These are phyloP conservation scores for Notiomystis cincta DNA, from an alignment of 2,113 vertebrate species.

Conservation along the genomic window DNA sequence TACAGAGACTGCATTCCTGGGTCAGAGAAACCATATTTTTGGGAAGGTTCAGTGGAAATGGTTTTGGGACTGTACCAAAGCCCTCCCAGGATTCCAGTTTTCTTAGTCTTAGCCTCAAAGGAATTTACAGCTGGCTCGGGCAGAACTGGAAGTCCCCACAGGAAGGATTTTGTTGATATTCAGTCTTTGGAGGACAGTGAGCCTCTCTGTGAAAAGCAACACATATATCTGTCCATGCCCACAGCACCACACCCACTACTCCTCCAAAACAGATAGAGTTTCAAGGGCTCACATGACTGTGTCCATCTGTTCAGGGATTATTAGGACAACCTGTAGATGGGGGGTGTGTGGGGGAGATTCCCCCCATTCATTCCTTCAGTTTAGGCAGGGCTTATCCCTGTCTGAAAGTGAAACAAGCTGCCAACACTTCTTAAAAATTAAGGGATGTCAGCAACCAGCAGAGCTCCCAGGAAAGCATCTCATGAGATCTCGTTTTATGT, in stretches of 20 bases:
- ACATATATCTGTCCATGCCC: neutral
- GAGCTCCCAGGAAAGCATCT: neutral
- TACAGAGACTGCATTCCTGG: conserved; percentile 1
- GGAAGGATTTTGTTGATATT: conserved; percentile 46
- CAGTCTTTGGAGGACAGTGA: conserved; percentile 21
- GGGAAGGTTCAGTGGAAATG: conserved; percentile 8
- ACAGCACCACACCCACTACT: neutral
- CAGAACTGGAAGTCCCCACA: conserved; percentile 43
- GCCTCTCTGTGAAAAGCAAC: neutral
- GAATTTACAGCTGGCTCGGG: conserved; percentile 24
- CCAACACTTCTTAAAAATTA: neutral
- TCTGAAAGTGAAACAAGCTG: neutral
- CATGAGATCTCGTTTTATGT: neutral
- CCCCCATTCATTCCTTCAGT: neutral
- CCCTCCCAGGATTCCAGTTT: conserved; percentile 57
- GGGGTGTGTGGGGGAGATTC: rapidly evolving
- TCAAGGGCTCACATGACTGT: neutral
- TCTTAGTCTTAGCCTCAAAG: conserved; percentile 53
- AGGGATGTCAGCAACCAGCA: neutral
- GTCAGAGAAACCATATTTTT: conserved; percentile 35
- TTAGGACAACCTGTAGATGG: neutral
- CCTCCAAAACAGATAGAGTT: neutral
- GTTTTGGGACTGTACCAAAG: conserved; percentile 44
- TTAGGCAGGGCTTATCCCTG: neutral
- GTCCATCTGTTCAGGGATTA: neutral